Evolutionary conservation across 53 echinoderm and acorn worm species (phyloP).

Genomic region (Astropecten irregularis): DNA sequence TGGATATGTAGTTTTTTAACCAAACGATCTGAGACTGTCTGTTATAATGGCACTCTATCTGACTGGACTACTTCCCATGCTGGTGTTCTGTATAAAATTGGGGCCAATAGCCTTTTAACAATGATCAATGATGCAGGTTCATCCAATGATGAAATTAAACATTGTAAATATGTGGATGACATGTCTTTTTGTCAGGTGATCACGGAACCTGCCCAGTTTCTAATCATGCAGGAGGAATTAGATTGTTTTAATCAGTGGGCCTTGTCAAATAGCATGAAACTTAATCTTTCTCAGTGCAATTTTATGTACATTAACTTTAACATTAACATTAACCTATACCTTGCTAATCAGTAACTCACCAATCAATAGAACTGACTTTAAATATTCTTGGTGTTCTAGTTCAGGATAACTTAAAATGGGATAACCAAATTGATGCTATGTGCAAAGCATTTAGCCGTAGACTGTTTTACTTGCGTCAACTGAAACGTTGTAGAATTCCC

Average conservation of each 20-base stretch:
- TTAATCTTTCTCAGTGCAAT: slow-evolving; percentile 1
- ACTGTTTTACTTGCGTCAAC: too few relatives aligned
- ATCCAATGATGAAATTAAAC: background rate
- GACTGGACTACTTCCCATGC: background rate
- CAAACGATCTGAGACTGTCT: background rate
- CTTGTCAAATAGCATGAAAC: background rate
- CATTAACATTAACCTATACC: background rate
- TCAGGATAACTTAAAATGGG: background rate
- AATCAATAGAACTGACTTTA: background rate
- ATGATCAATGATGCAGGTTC: background rate
- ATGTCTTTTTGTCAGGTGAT: background rate
- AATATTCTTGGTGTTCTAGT: background rate
- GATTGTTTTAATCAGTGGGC: slow-evolving; percentile 3
- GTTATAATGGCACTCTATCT: background rate
- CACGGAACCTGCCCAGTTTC: background rate
- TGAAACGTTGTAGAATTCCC: too few relatives aligned
- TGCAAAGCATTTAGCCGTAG: background rate
- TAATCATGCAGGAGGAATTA: background rate
- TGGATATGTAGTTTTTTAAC: background rate
- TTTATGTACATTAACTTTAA: background rate
- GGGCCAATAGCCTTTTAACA: background rate
- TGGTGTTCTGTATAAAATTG: background rate
- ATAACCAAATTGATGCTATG: background rate
- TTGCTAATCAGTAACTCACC: background rate
- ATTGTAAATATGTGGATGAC: background rate